Percentiles rank a stretch among this genome's conserved stretches.
Conservation (phyloP, 2,888 invertebrate genomes). For the Amphipoea lucens region DNA sequence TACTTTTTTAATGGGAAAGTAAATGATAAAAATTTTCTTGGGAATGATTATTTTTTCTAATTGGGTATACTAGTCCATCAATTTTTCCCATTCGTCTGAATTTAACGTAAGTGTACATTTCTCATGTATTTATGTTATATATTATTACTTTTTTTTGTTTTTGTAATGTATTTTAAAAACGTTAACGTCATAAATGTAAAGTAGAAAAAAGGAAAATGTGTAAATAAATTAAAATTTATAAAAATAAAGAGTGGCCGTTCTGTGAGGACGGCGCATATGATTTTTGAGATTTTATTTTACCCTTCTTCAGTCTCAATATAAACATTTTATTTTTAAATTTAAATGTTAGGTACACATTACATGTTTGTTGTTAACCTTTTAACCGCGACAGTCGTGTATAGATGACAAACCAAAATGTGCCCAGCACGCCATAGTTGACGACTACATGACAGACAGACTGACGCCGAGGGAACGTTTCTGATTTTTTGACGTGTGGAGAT, state of each 20-base stretch:
- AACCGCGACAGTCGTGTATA: too few relatives aligned
- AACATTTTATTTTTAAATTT: not conserved
- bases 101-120: constrained; percentile 84
- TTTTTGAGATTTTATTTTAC: constrained; percentile 65
- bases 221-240: constrained; percentile 91
- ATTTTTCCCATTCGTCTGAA: constrained; percentile 82
- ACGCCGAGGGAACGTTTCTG: too few relatives aligned
- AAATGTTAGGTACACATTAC: too few relatives aligned
- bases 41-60: constrained; percentile 87
- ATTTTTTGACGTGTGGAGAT: too few relatives aligned
- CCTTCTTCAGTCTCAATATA: not conserved
- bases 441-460: too few relatives aligned
- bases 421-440: too few relatives aligned
- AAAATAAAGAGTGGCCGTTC: constrained; percentile 89
- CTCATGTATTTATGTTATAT: constrained; percentile 86
- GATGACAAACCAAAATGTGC: too few relatives aligned
- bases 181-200: constrained; percentile 90
- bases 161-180: constrained; percentile 90
- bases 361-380: too few relatives aligned
- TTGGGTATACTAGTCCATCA: constrained; percentile 89
- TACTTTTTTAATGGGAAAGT: constrained; percentile 79
- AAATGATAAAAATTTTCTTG: constrained; percentile 72
- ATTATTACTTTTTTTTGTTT: constrained; percentile 82
- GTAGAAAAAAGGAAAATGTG: constrained; percentile 88
- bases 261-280: constrained; percentile 84